Conservation (phyloP, 2,797 vertebrate species). For the Sphenodon punctatus region DNA sequence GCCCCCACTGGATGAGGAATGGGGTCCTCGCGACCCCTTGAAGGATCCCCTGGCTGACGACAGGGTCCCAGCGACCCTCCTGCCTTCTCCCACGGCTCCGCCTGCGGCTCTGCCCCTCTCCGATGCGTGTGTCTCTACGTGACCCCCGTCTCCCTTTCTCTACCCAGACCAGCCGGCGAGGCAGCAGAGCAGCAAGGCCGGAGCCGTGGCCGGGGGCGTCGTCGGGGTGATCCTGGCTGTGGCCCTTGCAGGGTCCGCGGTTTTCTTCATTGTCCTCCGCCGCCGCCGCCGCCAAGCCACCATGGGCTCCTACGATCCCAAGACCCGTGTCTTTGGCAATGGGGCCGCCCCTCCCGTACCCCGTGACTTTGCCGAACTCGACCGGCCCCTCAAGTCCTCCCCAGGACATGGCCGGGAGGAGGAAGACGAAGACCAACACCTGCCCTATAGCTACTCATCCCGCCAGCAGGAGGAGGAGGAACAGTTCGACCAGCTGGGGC, state of each 20-base stretch:
- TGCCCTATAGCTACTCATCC: not conserved
- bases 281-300: slow-evolving; percentile 77
- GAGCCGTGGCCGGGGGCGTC: slow-evolving; percentile 85
- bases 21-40: not conserved
- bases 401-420: slow-evolving; percentile 74
- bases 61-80: not conserved
- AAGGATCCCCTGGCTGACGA: no score
- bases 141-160: not conserved
- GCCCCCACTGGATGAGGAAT: not conserved
- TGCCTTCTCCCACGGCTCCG: not conserved
- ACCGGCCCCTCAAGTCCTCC: slow-evolving; percentile 67
- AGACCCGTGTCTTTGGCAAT: slow-evolving; percentile 84
- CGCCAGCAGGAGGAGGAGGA: slow-evolving; percentile 73
- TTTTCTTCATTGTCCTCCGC: slow-evolving; percentile 79
- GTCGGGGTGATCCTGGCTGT: slow-evolving; percentile 86
- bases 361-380: slow-evolving; percentile 74
- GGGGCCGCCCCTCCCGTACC: slow-evolving; percentile 74
- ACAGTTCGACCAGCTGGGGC: slow-evolving; percentile 71
- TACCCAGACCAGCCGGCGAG: not conserved
- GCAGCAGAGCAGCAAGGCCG: slow-evolving; percentile 22
- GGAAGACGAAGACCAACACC: slow-evolving; percentile 63
- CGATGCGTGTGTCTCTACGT: not conserved
- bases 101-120: slow-evolving; percentile 16
- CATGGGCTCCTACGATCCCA: slow-evolving; percentile 81
- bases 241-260: slow-evolving; percentile 79